Conservation (phyloP, 2,113 vertebrate genomes). For the Emydura subglobosa region DNA sequence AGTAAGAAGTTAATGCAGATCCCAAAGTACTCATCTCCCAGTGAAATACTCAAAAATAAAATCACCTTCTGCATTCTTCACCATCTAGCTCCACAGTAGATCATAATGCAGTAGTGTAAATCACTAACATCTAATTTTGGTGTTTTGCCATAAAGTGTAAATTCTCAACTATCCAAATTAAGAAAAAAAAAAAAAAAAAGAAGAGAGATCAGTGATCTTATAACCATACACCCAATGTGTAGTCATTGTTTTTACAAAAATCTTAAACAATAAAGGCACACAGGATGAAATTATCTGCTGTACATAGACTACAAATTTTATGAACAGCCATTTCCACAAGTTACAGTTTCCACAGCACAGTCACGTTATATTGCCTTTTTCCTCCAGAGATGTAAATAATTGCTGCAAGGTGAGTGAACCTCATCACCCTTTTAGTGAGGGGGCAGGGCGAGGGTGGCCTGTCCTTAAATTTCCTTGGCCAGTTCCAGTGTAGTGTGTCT, state of each 20-base stretch:
- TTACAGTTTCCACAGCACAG: neutral
- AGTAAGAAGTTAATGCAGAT: neutral
- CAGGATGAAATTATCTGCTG: neutral
- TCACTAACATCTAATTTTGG: neutral
- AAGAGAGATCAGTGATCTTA: fast-evolving
- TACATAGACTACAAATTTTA: fast-evolving
- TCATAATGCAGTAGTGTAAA: neutral
- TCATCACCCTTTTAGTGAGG: no score
- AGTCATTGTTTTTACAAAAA: neutral
- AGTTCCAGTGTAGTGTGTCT: no score
- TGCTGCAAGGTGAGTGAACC: neutral
- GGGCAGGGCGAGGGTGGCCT: no score
- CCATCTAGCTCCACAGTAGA: neutral
- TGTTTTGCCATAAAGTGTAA: neutral
- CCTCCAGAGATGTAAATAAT: neutral
- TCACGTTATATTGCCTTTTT: neutral
- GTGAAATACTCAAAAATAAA: neutral
- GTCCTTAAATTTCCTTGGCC: no score
- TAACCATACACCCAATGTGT: fast-evolving
- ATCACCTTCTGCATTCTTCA: fast-evolving
- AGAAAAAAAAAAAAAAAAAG: neutral
- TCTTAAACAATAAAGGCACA: neutral
- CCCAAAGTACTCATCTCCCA: neutral
- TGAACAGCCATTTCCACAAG: neutral
- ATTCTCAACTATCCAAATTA: neutral